Evolutionary conservation across 2,113 vertebrate species (phyloP), one percentile per base, ranked within the genome.

Genomic region (Petroica traversi): DNA sequence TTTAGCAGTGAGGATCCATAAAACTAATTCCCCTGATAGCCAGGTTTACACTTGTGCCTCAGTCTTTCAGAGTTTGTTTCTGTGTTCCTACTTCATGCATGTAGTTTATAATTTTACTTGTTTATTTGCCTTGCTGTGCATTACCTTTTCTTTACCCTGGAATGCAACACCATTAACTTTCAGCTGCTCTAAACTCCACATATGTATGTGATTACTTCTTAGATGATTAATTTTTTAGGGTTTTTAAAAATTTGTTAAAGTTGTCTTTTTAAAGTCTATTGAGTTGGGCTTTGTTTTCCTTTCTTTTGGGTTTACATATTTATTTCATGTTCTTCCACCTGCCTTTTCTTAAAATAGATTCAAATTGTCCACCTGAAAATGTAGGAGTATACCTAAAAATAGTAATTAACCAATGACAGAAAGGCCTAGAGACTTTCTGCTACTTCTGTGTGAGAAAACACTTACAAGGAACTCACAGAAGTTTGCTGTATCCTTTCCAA

Each of bases 21-120:
- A 84, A 51, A 33, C 5, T 55, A 1, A 6, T 55, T 79, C 64
- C 5, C 3, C 20, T 6, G 2, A 36, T 0, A 51, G 12, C 1
- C 4, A 3, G 8, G 14, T 61, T 71, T 71, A 23, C 12, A 51
- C 17, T 31, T n/a, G 5, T 61, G 23, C 16, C n/a, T 88, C 33
- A 17, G 1, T 40, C 29, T 57, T 61, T 51, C 26, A 75, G 8
- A 14, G 17, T 26, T 79, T 80, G 4, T 20, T 69, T 71, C 17
- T 52, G 4, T 74, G 20, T 36, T 46, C n/a, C 67, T 84, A 59
- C 12, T 79, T 72, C 2, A 20, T 38, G 23, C 7, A 10, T 2
- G 3, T 34, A 52, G 19, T 62, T 89, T 41, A 59, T 15, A 45
- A 54, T 54, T 59, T 78, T 28, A 5, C 28, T 18, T 59, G 11